A percentile compares a stretch with the other conserved stretches of the same genome.
Evolutionary conservation across 23 tunicate genomes (phyloP).

Genomic region (Styela plicata): DNA sequence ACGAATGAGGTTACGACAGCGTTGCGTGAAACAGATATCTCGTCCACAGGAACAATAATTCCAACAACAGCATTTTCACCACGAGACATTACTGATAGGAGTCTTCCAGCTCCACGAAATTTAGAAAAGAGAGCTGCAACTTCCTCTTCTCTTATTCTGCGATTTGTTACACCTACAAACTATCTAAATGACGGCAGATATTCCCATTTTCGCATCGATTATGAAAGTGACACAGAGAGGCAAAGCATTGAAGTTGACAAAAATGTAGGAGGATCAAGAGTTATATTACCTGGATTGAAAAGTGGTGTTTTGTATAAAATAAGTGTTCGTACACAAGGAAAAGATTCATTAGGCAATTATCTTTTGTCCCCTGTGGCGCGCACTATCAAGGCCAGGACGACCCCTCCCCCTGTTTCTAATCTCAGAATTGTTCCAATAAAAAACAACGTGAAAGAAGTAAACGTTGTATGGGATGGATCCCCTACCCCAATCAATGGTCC

Average conservation of each 20-base stretch:
- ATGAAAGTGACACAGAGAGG: not conserved
- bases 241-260: conserved; percentile 6
- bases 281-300: not conserved
- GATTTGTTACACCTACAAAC: conserved; percentile 3
- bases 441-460: not conserved
- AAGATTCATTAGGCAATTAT: not conserved
- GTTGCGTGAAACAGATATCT: too few relatives aligned
- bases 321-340: not conserved
- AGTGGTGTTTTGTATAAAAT: conserved; percentile 40
- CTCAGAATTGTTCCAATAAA: not conserved
- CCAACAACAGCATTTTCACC: conserved; percentile 1
- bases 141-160: not conserved
- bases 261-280: not conserved
- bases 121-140: not conserved
- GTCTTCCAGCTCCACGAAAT: not conserved
- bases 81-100: not conserved
- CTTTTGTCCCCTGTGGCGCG: conserved; percentile 2
- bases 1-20: too few relatives aligned
- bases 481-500: conserved; percentile 11
- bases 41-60: too few relatives aligned
- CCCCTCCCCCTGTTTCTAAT: conserved; percentile 20
- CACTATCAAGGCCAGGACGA: conserved; percentile 14
- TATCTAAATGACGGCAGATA: conserved; percentile 3
- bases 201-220: conserved; percentile 16
- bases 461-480: conserved; percentile 20